Evolutionary conservation across 2,888 invertebrate genomes (phyloP).

Genomic region (Oscheius sp.): DNA sequence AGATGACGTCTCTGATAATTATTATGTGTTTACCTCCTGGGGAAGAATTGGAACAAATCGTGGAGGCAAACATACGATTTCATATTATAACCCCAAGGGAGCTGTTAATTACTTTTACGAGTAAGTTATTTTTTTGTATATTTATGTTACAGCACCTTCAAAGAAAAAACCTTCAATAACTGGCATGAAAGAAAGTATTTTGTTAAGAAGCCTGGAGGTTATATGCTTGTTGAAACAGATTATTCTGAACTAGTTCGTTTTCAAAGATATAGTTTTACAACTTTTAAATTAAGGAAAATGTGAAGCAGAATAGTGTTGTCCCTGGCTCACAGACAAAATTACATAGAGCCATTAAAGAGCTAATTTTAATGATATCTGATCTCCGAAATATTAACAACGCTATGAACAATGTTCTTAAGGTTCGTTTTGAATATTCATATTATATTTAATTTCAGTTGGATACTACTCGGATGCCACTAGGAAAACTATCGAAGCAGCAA

Average conservation of each 20-base stretch:
- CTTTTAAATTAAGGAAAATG: background rate
- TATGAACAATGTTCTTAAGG: conserved; percentile 88
- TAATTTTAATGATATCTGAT: conserved; percentile 88
- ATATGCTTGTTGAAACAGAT: conserved; percentile 89
- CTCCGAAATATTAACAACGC: conserved; percentile 88
- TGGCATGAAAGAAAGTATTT: conserved; percentile 81
- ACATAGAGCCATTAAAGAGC: conserved; percentile 81
- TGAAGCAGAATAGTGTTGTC: conserved; percentile 20
- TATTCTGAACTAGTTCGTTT: conserved; percentile 74
- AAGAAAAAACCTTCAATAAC: conserved; percentile 84
- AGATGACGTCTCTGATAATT: conserved; percentile 75
- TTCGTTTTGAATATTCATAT: background rate
- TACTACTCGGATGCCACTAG: conserved; percentile 96
- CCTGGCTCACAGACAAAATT: conserved; percentile 77
- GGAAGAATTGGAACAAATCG: conserved; percentile 94
- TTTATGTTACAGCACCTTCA: conserved; percentile 74
- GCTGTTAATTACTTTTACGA: conserved; percentile 60
- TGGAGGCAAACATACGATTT: conserved; percentile 75
- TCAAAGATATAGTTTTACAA: background rate
- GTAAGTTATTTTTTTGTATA: conserved; percentile 26
- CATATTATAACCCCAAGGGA: conserved; percentile 46
- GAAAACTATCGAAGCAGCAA: conserved; percentile 90
- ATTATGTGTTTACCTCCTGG: conserved; percentile 89
- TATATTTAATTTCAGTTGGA: conserved; percentile 77
- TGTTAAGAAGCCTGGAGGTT: conserved; percentile 79